These are phyloP conservation scores for Gnathonemus echidnorhynchus DNA, from an alignment of 2,113 vertebrate species.

Conservation along the genomic window DNA sequence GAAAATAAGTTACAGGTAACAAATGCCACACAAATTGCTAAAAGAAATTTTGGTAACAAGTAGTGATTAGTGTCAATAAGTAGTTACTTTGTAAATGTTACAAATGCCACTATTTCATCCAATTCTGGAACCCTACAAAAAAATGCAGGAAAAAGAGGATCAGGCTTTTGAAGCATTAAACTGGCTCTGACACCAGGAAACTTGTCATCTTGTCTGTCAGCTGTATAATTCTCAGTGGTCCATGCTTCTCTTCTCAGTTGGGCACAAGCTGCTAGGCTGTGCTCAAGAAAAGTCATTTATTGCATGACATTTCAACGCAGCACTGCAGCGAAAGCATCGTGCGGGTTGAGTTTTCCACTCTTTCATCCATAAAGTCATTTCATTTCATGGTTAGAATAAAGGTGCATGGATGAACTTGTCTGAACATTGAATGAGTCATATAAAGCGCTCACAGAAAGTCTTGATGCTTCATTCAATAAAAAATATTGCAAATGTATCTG, in stretches of 20 bases:
- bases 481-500: not conserved
- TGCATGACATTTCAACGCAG: not conserved
- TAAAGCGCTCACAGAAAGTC: not conserved
- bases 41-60: not conserved
- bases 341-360: not conserved
- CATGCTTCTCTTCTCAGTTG: not conserved
- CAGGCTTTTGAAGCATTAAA: not conserved
- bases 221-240: not conserved
- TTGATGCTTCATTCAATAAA: not conserved
- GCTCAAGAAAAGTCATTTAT: not conserved
- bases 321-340: not conserved
- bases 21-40: not conserved
- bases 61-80: not conserved
- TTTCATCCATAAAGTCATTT: not conserved
- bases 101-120: not conserved
- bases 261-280: not conserved
- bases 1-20: not conserved
- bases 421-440: not conserved
- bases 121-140: not conserved
- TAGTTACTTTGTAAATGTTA: not conserved
- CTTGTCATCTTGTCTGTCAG: not conserved
- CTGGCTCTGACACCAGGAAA: not conserved
- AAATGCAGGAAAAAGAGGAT: not conserved
- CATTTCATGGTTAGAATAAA: slow-evolving; percentile 1
- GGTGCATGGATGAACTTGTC: not conserved